Percentiles rank a stretch among this genome's conserved stretches.
Conservation (phyloP, 1,140 invertebrate species). For the Drosophila kohkoa region DNA sequence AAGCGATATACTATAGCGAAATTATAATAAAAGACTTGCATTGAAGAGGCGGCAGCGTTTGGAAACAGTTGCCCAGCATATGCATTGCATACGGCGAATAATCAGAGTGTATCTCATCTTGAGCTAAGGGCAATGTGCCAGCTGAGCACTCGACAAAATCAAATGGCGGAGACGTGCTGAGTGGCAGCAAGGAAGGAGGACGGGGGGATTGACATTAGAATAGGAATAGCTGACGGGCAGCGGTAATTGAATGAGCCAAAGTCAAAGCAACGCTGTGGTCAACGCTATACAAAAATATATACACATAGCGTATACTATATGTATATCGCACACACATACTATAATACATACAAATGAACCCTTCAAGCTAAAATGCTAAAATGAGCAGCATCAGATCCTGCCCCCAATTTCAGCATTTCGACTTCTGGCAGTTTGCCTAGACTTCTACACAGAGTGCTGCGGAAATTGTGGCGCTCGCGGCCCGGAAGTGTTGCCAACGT, state of each 20-base stretch:
- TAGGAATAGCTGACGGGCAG: conserved; percentile 69
- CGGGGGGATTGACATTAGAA: conserved; percentile 41
- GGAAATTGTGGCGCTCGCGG: conserved; percentile 80
- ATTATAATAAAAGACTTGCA: conserved; percentile 62
- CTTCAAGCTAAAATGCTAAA: conserved; percentile 61
- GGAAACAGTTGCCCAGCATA: conserved; percentile 20
- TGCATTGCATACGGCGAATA: background rate
- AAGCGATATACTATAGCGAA: conserved; percentile 43
- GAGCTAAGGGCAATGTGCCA: conserved; percentile 68
- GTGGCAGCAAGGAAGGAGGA: background rate
- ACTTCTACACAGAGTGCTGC: conserved; percentile 33
- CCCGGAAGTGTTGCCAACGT: conserved; percentile 79
- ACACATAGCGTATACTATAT: background rate
- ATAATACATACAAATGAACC: conserved; percentile 63
- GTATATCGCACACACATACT: conserved; percentile 3
- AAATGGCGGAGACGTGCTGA: conserved; percentile 16
- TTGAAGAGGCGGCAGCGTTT: conserved; percentile 35
- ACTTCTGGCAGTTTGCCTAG: conserved; percentile 71
- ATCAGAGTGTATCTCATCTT: conserved; percentile 14
- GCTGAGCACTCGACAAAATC: conserved; percentile 75
- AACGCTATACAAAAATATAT: conserved; percentile 20
- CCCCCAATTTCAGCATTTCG: conserved; percentile 8
- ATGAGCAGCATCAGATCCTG: conserved; percentile 47
- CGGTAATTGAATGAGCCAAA: conserved; percentile 75
- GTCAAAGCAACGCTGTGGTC: conserved; percentile 57